phyloP scores from a whole-genome alignment of 1,140 invertebrate genomes.

The Leptopilina boulardi region DNA sequence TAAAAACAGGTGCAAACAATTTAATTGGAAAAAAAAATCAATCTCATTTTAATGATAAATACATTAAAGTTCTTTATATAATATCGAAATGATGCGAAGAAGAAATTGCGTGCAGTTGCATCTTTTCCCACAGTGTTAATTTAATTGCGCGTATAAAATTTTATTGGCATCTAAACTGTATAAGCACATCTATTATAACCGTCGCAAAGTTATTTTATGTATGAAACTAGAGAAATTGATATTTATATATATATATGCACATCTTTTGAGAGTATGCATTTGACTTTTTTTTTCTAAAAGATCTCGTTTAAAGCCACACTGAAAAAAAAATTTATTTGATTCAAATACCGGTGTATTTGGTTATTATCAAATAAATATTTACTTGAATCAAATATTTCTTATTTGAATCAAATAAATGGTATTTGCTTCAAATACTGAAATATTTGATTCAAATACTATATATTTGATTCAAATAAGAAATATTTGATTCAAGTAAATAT shows the following conservation, averaged over 20 bases:
- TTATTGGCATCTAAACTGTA: constrained; percentile 3
- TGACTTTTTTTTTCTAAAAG: constrained; percentile 39
- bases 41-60: background rate
- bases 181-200: too few relatives aligned
- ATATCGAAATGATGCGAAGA: background rate
- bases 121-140: constrained; percentile 7
- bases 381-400: too few relatives aligned
- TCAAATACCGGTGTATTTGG: too few relatives aligned
- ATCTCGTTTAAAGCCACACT: constrained; percentile 46
- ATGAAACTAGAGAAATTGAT: background rate
- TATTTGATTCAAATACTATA: too few relatives aligned
- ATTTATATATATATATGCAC: background rate
- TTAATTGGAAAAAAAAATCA: background rate
- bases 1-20: background rate
- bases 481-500: too few relatives aligned
- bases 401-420: too few relatives aligned
- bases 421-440: too few relatives aligned
- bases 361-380: too few relatives aligned
- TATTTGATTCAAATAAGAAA: too few relatives aligned
- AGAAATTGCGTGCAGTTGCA: background rate
- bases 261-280: constrained; percentile 42
- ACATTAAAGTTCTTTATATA: background rate
- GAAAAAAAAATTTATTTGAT: too few relatives aligned
- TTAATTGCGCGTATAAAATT: constrained; percentile 28
- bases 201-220: background rate